Conservation (phyloP, 2,888 invertebrate species). For the Tanytarsus gracilentus region DNA sequence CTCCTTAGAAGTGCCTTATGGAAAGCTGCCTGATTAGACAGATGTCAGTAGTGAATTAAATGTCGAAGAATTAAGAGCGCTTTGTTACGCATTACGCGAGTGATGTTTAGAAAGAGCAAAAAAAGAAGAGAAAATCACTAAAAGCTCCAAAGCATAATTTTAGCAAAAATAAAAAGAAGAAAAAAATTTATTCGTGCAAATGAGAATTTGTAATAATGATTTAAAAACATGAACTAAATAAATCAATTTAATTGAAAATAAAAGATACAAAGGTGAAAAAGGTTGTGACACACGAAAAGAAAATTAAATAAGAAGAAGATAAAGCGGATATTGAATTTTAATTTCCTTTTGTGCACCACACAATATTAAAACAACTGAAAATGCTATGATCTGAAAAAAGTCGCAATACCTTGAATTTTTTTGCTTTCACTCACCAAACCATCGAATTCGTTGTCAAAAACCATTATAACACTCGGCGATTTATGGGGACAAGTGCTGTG, state of each 20-base stretch:
- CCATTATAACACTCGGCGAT: background rate
- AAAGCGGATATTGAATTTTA: background rate
- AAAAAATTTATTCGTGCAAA: background rate
- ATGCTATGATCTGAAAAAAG: no score
- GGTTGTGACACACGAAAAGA: background rate
- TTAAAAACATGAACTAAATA: background rate
- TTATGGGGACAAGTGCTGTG: no score
- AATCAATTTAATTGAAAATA: background rate
- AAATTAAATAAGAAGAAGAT: background rate
- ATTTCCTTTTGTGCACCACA: background rate
- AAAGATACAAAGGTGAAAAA: background rate
- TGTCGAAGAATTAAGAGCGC: conserved; percentile 18
- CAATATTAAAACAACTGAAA: no score
- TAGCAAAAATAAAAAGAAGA: background rate
- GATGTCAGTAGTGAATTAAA: conserved; percentile 29
- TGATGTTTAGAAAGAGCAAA: background rate
- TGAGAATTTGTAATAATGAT: background rate
- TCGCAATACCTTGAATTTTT: no score
- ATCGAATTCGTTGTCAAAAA: background rate
- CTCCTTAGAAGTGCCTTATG: conserved; percentile 12
- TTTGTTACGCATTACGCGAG: conserved; percentile 13
- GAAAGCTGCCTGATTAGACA: conserved; percentile 27
- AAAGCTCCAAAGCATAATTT: background rate
- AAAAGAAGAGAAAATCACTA: conserved; percentile 8
- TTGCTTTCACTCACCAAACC: no score